A percentile compares a stretch with the other conserved stretches of the same genome.
These are phyloP conservation scores for Oncorhynchus masou DNA, from an alignment of 2,113 vertebrate species.

Conservation along the genomic window DNA sequence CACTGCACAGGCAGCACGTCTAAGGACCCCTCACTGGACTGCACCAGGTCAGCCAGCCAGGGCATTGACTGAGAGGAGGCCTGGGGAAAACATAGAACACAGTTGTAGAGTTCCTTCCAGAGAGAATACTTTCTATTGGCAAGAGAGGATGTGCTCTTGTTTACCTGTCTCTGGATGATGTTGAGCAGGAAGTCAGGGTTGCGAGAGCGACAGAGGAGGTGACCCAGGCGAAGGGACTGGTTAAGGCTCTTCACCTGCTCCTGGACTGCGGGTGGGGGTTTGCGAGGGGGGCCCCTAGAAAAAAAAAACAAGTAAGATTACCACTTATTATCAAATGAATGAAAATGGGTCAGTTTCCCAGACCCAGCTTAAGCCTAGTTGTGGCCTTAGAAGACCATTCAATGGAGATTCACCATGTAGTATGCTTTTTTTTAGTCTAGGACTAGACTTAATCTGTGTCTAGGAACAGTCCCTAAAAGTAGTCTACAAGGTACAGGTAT, in stretches of 20 bases:
- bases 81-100: conserved; percentile 59
- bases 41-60: conserved; percentile 95
- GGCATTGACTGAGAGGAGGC: conserved; percentile 98
- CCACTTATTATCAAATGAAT: not conserved
- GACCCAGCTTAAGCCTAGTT: no score
- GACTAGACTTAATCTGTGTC: no score
- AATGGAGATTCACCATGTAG: no score
- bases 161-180: conserved; percentile 97
- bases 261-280: conserved; percentile 88
- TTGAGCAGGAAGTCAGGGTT: conserved; percentile 94
- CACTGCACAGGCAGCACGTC: conserved; percentile 97
- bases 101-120: not conserved
- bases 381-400: no score
- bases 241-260: conserved; percentile 94
- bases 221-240: conserved; percentile 91
- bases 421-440: no score
- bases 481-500: not conserved
- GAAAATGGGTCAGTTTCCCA: not conserved
- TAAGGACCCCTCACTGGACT: conserved; percentile 95
- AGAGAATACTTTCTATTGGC: not conserved
- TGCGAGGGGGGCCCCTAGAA: conserved; percentile 88
- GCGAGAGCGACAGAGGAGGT: conserved; percentile 93
- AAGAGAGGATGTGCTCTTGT: not conserved
- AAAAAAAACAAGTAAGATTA: conserved; percentile 7
- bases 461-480: not conserved